Evolutionary conservation across 1,140 invertebrate species (phyloP).

Genomic region (Uloborus diversus): DNA sequence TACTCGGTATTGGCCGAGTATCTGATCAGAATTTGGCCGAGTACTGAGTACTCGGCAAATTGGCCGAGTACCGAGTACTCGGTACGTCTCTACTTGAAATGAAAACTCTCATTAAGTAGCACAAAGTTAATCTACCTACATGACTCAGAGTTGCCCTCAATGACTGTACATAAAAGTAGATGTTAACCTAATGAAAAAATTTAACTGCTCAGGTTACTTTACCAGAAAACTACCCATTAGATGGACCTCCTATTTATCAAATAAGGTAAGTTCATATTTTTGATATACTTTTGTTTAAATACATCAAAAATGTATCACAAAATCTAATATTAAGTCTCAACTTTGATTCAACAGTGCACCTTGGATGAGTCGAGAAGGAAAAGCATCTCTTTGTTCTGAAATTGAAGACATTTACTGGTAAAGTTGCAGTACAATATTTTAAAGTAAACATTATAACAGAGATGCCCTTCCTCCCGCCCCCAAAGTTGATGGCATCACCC

Average conservation of each 20-base stretch:
- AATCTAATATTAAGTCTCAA: background rate
- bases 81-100: background rate
- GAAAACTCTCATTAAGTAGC: background rate
- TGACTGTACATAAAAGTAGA: too few species aligned
- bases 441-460: too few species aligned
- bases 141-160: too few species aligned
- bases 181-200: too few species aligned
- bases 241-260: conserved; percentile 71
- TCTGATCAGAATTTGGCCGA: too few species aligned
- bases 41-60: too few species aligned
- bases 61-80: background rate
- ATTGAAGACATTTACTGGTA: conserved; percentile 77
- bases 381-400: conserved; percentile 69
- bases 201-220: conserved; percentile 71
- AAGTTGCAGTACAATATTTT: conserved; percentile 62
- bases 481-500: too few species aligned
- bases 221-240: conserved; percentile 73
- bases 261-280: conserved; percentile 16
- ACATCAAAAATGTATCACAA: background rate
- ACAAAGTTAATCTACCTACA: too few species aligned
- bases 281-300: background rate
- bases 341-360: conserved; percentile 76
- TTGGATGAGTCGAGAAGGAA: conserved; percentile 71
- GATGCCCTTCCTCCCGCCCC: too few species aligned
- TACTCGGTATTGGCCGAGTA: too few species aligned